A percentile compares a stretch with the other conserved stretches of the same genome.
Evolutionary conservation across 2,797 vertebrate genomes (phyloP).

Genomic region (Nasua narica): DNA sequence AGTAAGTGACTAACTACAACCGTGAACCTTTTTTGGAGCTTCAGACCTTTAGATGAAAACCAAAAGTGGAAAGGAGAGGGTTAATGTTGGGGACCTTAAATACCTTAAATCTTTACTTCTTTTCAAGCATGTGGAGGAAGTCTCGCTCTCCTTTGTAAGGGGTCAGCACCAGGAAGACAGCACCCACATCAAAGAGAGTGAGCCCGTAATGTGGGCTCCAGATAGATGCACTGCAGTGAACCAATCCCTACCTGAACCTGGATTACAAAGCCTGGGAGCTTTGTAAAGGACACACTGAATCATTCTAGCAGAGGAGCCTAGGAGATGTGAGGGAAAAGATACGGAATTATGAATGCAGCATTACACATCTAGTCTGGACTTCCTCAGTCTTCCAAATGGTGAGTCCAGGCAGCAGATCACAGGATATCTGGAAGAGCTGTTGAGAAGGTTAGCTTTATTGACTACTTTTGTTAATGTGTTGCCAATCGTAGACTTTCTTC

Average conservation of each 20-base stretch:
- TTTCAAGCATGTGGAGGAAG: neutral
- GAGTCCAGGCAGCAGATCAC: neutral
- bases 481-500: neutral
- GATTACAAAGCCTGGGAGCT: neutral
- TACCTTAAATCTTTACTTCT: neutral
- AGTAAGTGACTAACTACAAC: no score
- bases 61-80: neutral
- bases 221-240: no score
- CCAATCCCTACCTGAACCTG: neutral
- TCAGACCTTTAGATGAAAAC: neutral
- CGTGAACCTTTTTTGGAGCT: neutral
- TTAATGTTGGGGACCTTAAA: neutral
- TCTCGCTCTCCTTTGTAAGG: neutral
- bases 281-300: neutral
- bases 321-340: neutral
- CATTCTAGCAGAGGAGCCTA: neutral
- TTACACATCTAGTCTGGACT: neutral
- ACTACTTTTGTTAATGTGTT: neutral
- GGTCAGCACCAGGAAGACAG: no score
- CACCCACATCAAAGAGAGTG: neutral
- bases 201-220: accelerated
- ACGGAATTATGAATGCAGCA: accelerated
- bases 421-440: neutral
- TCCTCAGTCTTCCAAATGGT: neutral
- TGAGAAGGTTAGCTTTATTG: neutral